A percentile compares a stretch with the other conserved stretches of the same genome.
These are phyloP conservation scores for Falco concolor DNA, from an alignment of 2,797 vertebrate species.

Conservation along the genomic window DNA sequence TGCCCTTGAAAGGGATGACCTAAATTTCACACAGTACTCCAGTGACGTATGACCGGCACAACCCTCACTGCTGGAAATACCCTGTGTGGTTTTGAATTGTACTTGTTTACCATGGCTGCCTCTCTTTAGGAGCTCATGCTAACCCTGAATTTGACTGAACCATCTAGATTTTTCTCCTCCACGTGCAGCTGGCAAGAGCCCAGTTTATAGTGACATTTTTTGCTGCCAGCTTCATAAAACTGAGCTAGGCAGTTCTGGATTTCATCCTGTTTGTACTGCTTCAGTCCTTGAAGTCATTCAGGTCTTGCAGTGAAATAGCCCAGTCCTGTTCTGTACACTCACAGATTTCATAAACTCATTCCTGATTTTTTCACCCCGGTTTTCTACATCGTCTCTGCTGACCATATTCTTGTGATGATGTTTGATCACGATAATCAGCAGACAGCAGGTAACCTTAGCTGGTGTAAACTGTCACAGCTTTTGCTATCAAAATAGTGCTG, in stretches of 20 bases:
- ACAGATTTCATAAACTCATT: background rate
- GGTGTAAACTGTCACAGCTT: background rate
- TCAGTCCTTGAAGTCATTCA: background rate
- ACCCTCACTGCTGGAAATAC: slow-evolving; percentile 23
- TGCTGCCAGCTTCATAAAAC: background rate
- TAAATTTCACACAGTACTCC: slow-evolving; percentile 54
- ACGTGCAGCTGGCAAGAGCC: background rate
- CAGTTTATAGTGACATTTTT: background rate
- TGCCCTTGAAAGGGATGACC: slow-evolving; percentile 52
- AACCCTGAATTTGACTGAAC: background rate
- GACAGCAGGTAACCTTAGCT: background rate
- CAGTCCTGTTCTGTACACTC: background rate
- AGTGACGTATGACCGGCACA: background rate
- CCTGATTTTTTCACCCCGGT: background rate
- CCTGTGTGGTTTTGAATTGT: background rate
- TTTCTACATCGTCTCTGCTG: background rate
- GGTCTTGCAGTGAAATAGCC: background rate
- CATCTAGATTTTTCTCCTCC: slow-evolving; percentile 6
- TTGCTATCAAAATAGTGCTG: slow-evolving; percentile 3
- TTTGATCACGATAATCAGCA: background rate
- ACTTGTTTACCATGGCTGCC: slow-evolving; percentile 31
- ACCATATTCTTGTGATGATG: background rate
- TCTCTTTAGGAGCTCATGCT: background rate
- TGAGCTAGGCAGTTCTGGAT: background rate
- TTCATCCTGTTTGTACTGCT: background rate